These are phyloP conservation scores for Machaerirhynchus nigripectus DNA, from an alignment of 2,113 vertebrate species.

Conservation along the genomic window DNA sequence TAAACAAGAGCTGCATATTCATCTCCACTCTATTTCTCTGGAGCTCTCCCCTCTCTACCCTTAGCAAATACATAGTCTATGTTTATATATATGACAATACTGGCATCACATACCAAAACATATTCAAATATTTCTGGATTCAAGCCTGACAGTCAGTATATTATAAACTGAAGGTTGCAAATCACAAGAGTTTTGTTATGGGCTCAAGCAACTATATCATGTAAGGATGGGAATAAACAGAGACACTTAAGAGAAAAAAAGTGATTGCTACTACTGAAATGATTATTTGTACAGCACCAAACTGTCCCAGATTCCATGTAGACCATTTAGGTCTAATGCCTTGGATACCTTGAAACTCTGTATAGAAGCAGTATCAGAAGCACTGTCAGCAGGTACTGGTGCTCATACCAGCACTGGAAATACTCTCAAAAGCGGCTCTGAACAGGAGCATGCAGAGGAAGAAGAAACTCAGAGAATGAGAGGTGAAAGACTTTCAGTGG, in stretches of 20 bases:
- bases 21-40: not conserved
- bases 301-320: not conserved
- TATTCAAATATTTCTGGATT: not conserved
- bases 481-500: not conserved
- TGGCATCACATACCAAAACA: not conserved
- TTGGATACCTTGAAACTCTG: not conserved
- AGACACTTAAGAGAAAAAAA: not conserved
- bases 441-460: not conserved
- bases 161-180: not conserved
- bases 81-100: not conserved
- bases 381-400: not conserved
- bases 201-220: not conserved
- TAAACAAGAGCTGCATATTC: not conserved
- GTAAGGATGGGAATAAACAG: not conserved
- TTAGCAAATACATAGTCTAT: not conserved
- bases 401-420: not conserved
- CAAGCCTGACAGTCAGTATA: not conserved
- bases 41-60: not conserved
- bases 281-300: not conserved
- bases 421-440: not conserved
- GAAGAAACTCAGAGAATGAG: not conserved
- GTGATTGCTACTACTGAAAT: not conserved
- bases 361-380: not conserved
- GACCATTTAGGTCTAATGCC: not conserved
- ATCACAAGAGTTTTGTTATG: not conserved